Percentiles rank a stretch among this genome's conserved stretches.
These are phyloP conservation scores for Littorina saxatilis DNA, from an alignment of 1,140 invertebrate genomes.

Conservation along the genomic window DNA sequence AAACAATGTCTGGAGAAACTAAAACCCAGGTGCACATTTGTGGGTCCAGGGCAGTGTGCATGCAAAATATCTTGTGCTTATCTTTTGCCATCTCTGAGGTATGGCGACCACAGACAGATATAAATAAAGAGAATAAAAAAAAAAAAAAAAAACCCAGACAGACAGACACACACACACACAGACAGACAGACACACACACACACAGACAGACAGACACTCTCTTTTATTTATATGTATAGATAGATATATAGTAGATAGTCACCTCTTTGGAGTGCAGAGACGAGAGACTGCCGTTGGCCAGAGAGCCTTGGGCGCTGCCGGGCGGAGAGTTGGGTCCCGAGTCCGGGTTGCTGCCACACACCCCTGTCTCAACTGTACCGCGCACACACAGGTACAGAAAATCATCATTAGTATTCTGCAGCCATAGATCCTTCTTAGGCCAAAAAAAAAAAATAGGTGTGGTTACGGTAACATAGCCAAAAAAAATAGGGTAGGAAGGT, in stretches of 20 bases:
- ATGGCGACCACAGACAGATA: too few relatives aligned
- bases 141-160: slow-evolving; percentile 6
- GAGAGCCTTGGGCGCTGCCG: slow-evolving; percentile 58
- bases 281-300: slow-evolving; percentile 68
- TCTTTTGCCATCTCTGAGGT: too few relatives aligned
- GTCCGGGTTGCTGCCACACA: slow-evolving; percentile 84
- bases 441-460: too few relatives aligned
- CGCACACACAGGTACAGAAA: slow-evolving; percentile 20
- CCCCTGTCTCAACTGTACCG: slow-evolving; percentile 78
- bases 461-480: too few relatives aligned
- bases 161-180: neutral
- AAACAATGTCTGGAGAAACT: too few relatives aligned
- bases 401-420: neutral
- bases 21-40: too few relatives aligned
- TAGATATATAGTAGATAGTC: slow-evolving; percentile 32
- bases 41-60: too few relatives aligned
- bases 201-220: neutral
- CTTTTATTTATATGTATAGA: neutral
- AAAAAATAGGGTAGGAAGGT: too few relatives aligned
- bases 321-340: slow-evolving; percentile 88
- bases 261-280: slow-evolving; percentile 71
- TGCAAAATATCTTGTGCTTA: too few relatives aligned
- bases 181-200: slow-evolving; percentile 1
- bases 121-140: slow-evolving; percentile 18
- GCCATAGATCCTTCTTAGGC: neutral